These are phyloP conservation scores for Crocodylus rhombifer DNA, from an alignment of 2,797 vertebrate species.

Conservation along the genomic window DNA sequence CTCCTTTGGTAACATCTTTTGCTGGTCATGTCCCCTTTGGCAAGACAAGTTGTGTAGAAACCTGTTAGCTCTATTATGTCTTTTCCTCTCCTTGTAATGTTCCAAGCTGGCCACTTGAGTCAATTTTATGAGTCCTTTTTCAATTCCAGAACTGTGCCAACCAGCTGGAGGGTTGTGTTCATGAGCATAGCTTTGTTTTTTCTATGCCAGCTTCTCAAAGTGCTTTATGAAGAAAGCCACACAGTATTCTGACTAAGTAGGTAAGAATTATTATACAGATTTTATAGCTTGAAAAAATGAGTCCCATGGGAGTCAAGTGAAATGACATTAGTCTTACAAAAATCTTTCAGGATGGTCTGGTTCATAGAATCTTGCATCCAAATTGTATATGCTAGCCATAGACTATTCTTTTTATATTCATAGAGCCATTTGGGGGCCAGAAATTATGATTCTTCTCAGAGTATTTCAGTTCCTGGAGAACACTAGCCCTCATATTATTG, in stretches of 20 bases:
- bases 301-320: neutral
- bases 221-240: no score
- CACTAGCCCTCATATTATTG: neutral
- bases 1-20: neutral
- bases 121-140: neutral
- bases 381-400: neutral
- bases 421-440: neutral
- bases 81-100: neutral
- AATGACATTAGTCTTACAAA: neutral
- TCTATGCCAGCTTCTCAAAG: no score
- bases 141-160: neutral
- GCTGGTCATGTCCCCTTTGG: neutral
- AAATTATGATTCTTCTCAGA: neutral
- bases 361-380: neutral
- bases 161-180: no score
- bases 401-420: neutral
- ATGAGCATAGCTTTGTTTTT: no score
- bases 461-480: neutral
- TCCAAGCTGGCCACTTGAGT: neutral
- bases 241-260: no score
- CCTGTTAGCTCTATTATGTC: rapidly evolving
- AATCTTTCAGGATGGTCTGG: neutral
- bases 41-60: neutral
- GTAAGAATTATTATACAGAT: no score
- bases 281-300: neutral